Conservation (phyloP, 2,888 invertebrate species). For the Lingula anatina region DNA sequence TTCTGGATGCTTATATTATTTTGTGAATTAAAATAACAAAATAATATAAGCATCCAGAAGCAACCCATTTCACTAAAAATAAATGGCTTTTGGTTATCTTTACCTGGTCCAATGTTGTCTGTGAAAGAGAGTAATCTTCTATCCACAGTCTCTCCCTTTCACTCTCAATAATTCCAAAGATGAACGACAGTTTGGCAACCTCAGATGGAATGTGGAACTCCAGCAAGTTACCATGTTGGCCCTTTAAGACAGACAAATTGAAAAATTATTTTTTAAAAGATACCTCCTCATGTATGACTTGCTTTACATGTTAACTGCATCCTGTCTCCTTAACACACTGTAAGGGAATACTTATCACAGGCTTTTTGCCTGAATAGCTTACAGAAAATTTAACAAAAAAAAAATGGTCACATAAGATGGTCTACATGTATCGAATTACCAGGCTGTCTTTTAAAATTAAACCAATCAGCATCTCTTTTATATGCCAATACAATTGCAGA, state of each 20-base stretch:
- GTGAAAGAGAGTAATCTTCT: conserved; percentile 39
- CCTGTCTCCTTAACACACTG: no score
- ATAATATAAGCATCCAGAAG: not conserved
- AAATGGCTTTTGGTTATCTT: conserved; percentile 10
- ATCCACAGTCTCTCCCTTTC: conserved; percentile 24
- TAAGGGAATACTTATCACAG: no score
- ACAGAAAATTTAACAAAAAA: no score
- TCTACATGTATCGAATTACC: not conserved
- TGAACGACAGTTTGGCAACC: conserved; percentile 21
- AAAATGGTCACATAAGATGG: not conserved
- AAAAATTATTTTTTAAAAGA: no score
- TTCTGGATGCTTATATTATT: not conserved
- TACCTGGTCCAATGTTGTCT: conserved; percentile 44
- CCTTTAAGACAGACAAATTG: conserved; percentile 16
- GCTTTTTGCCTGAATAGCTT: no score
- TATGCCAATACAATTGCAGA: no score
- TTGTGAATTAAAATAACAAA: not conserved
- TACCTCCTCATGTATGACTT: no score
- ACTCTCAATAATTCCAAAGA: conserved; percentile 28
- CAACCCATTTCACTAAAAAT: not conserved
- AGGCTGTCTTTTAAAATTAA: no score
- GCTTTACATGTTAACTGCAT: no score
- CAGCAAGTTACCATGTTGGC: conserved; percentile 31
- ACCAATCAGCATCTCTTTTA: no score
- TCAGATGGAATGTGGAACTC: conserved; percentile 33